These are phyloP conservation scores for Agrypnia vestita DNA, from an alignment of 1,140 invertebrate genomes.

Conservation along the genomic window DNA sequence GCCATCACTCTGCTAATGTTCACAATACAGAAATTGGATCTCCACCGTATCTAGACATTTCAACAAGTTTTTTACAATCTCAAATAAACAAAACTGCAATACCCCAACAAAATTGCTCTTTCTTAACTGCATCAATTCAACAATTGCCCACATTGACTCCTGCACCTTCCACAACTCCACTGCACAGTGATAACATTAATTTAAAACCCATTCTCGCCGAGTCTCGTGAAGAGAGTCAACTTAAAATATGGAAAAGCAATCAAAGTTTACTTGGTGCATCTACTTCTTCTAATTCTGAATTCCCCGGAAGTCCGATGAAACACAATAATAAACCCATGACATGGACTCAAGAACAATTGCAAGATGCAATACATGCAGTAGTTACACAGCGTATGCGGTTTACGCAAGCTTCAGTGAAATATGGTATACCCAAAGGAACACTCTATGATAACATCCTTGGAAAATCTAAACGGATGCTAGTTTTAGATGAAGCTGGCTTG, in stretches of 20 bases:
- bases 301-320: constrained; percentile 53
- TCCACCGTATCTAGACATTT: constrained; percentile 22
- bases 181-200: not conserved
- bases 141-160: constrained; percentile 1
- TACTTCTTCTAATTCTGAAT: constrained; percentile 57
- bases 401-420: constrained; percentile 81
- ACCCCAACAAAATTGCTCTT: constrained; percentile 10
- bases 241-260: constrained; percentile 39
- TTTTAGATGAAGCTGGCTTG: constrained; percentile 80
- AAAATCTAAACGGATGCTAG: constrained; percentile 84
- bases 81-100: constrained; percentile 20
- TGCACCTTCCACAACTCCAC: not conserved
- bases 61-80: constrained; percentile 23
- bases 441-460: constrained; percentile 86
- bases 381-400: constrained; percentile 85
- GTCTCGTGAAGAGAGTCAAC: constrained; percentile 9
- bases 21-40: constrained; percentile 18
- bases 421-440: constrained; percentile 84
- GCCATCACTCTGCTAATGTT: not conserved
- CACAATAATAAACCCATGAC: constrained; percentile 79
- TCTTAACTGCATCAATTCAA: not conserved
- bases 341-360: constrained; percentile 83
- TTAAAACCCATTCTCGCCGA: not conserved
- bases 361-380: constrained; percentile 83
- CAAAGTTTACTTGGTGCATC: constrained; percentile 14